Conservation (phyloP, 1,140 invertebrate genomes). For the Drosophila sp. region DNA sequence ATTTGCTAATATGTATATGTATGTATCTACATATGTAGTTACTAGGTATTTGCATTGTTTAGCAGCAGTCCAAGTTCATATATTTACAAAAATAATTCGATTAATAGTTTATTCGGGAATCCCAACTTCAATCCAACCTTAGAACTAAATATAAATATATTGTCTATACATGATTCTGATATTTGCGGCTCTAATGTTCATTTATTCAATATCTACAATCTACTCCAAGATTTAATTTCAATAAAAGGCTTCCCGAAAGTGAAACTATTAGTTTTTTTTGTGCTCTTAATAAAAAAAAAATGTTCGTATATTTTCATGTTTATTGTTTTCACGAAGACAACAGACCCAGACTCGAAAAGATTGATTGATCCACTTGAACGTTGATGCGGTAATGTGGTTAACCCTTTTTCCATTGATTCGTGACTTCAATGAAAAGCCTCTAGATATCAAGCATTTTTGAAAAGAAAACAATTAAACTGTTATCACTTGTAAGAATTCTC, state of each 20-base stretch:
- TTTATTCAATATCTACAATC: background rate
- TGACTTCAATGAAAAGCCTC: constrained; percentile 20
- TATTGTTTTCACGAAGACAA: background rate
- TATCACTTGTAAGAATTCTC: constrained; percentile 16
- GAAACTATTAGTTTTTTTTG: background rate
- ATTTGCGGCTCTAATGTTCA: background rate
- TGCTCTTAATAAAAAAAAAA: background rate
- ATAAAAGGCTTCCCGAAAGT: constrained; percentile 1
- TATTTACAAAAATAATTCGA: too few relatives aligned
- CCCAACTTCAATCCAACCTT: too few relatives aligned
- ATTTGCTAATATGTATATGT: background rate
- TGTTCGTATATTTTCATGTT: background rate
- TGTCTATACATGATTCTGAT: too few relatives aligned
- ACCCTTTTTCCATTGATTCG: constrained; percentile 22
- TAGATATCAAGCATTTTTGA: constrained; percentile 39
- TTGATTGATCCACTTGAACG: constrained; percentile 13
- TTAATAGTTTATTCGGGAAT: too few relatives aligned
- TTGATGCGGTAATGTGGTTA: constrained; percentile 48
- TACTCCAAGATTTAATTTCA: background rate
- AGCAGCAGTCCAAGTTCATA: too few relatives aligned
- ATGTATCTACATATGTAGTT: too few relatives aligned
- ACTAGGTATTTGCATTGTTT: too few relatives aligned
- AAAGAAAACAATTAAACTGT: constrained; percentile 44
- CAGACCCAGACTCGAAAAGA: background rate
- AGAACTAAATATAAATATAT: too few relatives aligned